Evolutionary conservation across 2,113 vertebrate genomes (phyloP).

Genomic region (Xenopus borealis): DNA sequence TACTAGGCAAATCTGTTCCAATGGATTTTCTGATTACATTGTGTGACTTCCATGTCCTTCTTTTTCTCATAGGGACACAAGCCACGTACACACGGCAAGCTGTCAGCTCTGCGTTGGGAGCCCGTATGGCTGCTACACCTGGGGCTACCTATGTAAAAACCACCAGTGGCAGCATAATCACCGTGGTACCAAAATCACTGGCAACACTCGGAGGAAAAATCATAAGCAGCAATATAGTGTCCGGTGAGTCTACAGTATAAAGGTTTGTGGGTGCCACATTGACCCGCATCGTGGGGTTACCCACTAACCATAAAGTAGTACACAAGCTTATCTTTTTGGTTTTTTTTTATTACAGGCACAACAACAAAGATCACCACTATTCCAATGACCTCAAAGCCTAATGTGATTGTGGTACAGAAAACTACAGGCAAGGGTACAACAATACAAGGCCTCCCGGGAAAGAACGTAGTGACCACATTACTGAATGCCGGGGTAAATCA

Average conservation of each 20-base stretch:
- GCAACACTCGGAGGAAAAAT: constrained; percentile 94
- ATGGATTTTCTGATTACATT: too few species aligned
- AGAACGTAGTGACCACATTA: constrained; percentile 94
- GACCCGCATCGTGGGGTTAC: too few species aligned
- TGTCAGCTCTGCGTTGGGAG: constrained; percentile 77
- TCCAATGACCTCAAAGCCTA: constrained; percentile 97
- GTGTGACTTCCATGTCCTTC: too few species aligned
- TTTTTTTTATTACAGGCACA: constrained; percentile 70
- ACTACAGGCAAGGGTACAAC: constrained; percentile 94
- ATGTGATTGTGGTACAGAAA: constrained; percentile 98
- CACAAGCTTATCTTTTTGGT: too few species aligned
- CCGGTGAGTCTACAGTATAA: constrained; percentile 69
- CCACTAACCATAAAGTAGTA: too few species aligned
- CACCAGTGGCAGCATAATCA: constrained; percentile 97
- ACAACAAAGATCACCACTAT: constrained; percentile 98
- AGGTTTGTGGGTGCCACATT: too few species aligned
- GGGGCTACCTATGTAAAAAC: constrained; percentile 94
- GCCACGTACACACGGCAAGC: constrained; percentile 86
- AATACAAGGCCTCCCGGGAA: constrained; percentile 92
- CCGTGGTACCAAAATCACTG: constrained; percentile 93
- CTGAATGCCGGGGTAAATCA: constrained; percentile 89
- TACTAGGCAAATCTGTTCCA: too few species aligned
- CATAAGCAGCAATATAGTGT: constrained; percentile 94
- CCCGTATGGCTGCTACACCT: constrained; percentile 81
- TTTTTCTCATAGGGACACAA: constrained; percentile 69